Base-by-base conservation (phyloP, 2,888 invertebrate species). In the Diachrysia chrysitis region DNA sequence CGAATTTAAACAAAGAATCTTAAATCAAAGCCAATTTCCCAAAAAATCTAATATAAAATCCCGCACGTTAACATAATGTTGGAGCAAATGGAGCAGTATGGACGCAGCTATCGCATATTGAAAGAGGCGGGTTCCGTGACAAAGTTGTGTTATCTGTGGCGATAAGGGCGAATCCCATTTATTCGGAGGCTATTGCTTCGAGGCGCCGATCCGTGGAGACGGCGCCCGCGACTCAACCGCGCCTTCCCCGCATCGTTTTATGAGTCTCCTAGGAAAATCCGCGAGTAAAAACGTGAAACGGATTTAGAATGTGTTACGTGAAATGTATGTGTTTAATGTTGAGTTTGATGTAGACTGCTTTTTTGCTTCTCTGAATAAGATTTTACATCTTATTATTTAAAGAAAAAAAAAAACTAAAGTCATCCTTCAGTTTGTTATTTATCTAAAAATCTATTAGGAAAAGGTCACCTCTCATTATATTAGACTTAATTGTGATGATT, bases 141-240 rank as follows among this genome's bases (percentile, higher is more conserved):
- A 91, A 93, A 92, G 92, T 92, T 91, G 90, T 91, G 92, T 92
- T 93, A 93, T 93, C 93, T 89, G 89, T 71, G 82, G 79, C 85
- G 90, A 91, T 91, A 91, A 90, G 87, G 82, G 78, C 81, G 84
- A 81, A 85, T 88, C 87, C 77, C 61, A 79, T 83, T 83, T 83
- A 85, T 65, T 55, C 51, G 76, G 66, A 82, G 76, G 73, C 78
- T 79, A 84, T 85, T 75, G 72, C 66, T 58, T 71, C 69, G 64
- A 80, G 74, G 72, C 81, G 79, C 71, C 71, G 84, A 84, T 76
- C 79, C 82, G 80, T 69, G 67, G 71, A 77, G 80, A 78, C 73
- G 71, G 85, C 79, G 81, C 85, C 91, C 91, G 87, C 89, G 90
- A 91, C 87, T 89, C 86, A 82, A 92, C 93, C 93, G 89, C 92